Base-by-base conservation (phyloP, 2,113 vertebrate genomes). In the Dryoscopus gambensis region DNA sequence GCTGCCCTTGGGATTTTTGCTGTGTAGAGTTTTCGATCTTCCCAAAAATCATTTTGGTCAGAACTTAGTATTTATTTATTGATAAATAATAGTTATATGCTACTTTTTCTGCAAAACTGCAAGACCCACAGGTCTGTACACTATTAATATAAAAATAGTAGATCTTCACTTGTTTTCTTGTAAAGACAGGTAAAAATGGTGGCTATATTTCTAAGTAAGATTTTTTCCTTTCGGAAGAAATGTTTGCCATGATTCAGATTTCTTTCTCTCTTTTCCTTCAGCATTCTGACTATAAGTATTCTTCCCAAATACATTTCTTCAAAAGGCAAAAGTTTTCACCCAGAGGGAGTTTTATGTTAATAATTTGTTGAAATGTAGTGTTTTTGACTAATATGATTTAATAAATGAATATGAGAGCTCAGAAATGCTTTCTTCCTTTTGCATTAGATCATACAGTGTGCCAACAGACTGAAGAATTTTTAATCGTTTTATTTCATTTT, bases 401-500 rank as follows among this genome's bases (percentile, higher is more conserved):
- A 94, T 94, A 96, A 90, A 93, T 89, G 49, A 94, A 89, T 83
- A 86, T 91, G 86, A 89, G 28, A 81, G 22, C 89, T 95, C 69
- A 75, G 73, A 92, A 93, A 78, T 84, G 76, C 69, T 78, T 87
- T 50, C 47, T 90, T 94, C 49, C 16, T 77, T 94, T 95, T 81
- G 80, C 65, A 79, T 92, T 92, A 92, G 88, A 90, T 97, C 73
- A 68, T 86, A 74, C 20, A 68, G 42, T 92, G 28, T 93, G 90
- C 60, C 76, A 84, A 70, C 55, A 94, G 79, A 91, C 79, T 93
- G 92, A 95, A 84, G 87, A 96, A 94, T 78, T 95, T 96, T 40
- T 88, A 96, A 91, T 90, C 92, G 82, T 96, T 96, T 96, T 96
- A 85, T 90, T 97, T 95, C 82, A 73, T 88, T 88, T 94, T 95